Conservation (phyloP, 2,113 vertebrate genomes). For the Puntigrus tetrazona region DNA sequence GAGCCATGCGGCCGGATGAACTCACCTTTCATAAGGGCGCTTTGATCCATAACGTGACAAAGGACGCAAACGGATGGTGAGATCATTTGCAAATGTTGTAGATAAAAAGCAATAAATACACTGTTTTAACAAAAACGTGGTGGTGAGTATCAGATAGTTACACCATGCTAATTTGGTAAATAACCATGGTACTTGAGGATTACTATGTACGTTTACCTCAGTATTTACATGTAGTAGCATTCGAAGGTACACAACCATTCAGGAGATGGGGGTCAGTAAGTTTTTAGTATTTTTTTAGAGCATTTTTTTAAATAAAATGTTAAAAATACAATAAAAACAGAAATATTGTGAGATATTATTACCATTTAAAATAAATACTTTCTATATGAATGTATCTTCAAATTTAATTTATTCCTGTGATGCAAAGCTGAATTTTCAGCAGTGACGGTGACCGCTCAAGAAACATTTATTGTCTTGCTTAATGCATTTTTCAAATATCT, state of each 20-base stretch:
- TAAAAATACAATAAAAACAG: neutral
- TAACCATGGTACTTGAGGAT: neutral
- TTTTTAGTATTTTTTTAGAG: no score
- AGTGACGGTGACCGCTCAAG: neutral
- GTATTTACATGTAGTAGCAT: neutral
- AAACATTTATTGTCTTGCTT: neutral
- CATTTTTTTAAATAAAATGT: no score
- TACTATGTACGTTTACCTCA: neutral
- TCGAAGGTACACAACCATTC: neutral
- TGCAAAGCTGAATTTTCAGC: neutral
- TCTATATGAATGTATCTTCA: neutral
- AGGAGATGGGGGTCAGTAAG: neutral
- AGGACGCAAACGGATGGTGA: constrained; percentile 88
- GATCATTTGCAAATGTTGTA: constrained; percentile 48
- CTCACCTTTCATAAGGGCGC: constrained; percentile 86
- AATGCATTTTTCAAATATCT: neutral
- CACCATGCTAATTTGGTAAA: neutral
- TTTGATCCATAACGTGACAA: constrained; percentile 91
- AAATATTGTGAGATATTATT: neutral
- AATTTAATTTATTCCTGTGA: neutral
- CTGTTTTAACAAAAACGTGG: neutral
- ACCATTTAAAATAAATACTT: neutral
- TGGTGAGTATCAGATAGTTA: neutral
- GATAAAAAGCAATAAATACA: neutral
- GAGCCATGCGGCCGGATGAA: constrained; percentile 83